These are phyloP conservation scores for Apostichopus japonicus DNA, from an alignment of 35 echinoderm and acorn worm species.

Conservation along the genomic window DNA sequence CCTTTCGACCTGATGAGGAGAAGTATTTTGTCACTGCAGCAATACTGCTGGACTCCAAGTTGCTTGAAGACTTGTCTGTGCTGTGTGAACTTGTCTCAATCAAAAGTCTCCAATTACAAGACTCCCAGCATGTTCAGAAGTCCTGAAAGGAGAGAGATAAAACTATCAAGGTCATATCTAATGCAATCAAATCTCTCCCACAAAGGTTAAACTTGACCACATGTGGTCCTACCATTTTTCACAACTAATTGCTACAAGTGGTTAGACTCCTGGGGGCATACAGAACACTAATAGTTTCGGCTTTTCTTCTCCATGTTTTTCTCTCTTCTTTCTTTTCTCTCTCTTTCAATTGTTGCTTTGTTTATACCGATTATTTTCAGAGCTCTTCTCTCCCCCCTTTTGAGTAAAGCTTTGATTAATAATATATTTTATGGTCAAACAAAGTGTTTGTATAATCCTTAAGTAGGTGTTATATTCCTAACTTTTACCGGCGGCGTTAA, in stretches of 20 bases:
- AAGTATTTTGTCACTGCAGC: too few relatives aligned
- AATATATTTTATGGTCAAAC: too few relatives aligned
- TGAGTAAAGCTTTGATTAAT: too few relatives aligned
- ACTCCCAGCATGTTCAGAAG: not conserved
- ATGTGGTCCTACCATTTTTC: slow-evolving; percentile 14
- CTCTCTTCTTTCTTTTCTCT: not conserved
- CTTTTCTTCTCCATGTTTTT: not conserved
- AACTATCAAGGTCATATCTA: slow-evolving; percentile 39
- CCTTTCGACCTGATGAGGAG: too few relatives aligned
- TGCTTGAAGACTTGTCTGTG: not conserved
- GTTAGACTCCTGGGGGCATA: slow-evolving; percentile 39
- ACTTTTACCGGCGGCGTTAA: too few relatives aligned
- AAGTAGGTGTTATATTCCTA: not conserved
- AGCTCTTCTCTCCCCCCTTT: too few relatives aligned
- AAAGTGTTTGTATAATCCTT: not conserved
- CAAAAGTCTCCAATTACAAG: not conserved
- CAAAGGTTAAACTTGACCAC: slow-evolving; percentile 17
- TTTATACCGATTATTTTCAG: too few relatives aligned
- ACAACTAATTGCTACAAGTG: slow-evolving; percentile 52
- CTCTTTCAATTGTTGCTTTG: not conserved
- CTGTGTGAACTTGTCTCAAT: not conserved
- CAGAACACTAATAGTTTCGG: not conserved
- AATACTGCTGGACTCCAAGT: too few relatives aligned
- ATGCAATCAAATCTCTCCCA: slow-evolving; percentile 12
- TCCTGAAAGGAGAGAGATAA: not conserved